Conservation (phyloP, 2,797 vertebrate species). For the Telmatherina bonti region DNA sequence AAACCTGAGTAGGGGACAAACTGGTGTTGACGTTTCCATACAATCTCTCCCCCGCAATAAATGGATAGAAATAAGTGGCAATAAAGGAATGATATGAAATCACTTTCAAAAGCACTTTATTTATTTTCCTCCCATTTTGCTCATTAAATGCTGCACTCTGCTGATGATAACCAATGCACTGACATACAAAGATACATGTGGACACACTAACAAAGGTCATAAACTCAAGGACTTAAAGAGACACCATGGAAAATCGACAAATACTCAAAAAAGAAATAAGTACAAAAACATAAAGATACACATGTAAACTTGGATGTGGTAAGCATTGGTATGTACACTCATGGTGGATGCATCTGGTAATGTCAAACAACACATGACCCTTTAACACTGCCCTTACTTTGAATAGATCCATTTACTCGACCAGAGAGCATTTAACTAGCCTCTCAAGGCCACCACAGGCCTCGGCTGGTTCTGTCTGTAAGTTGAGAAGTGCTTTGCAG, state of each 20-base stretch:
- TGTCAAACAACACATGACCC: conserved; percentile 50
- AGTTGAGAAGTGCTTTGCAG: conserved; percentile 12
- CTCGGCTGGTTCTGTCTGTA: conserved; percentile 22
- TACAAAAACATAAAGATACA: conserved; percentile 2
- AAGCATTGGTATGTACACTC: conserved; percentile 56
- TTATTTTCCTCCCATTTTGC: conserved; percentile 63
- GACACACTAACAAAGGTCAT: conserved; percentile 11
- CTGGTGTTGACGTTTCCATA: conserved; percentile 61
- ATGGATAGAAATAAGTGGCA: conserved; percentile 73
- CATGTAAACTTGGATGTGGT: background rate
- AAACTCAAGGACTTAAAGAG: conserved; percentile 22
- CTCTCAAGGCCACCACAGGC: conserved; percentile 35
- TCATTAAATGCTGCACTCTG: conserved; percentile 63
- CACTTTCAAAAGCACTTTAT: conserved; percentile 68
- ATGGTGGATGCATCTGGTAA: conserved; percentile 34
- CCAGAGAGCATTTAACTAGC: conserved; percentile 38
- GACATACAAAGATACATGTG: conserved; percentile 36
- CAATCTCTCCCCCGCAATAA: conserved; percentile 61
- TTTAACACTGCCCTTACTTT: conserved; percentile 43
- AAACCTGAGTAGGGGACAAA: conserved; percentile 59
- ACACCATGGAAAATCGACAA: conserved; percentile 12
- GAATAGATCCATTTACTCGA: conserved; percentile 57
- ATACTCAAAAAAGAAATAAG: conserved; percentile 22
- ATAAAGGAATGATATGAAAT: conserved; percentile 76
- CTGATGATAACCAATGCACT: conserved; percentile 46